A percentile compares a stretch with the other conserved stretches of the same genome.
phyloP scores from a whole-genome alignment of 2,113 vertebrate species.

The Sinocyclocheilus anophthalmus region DNA sequence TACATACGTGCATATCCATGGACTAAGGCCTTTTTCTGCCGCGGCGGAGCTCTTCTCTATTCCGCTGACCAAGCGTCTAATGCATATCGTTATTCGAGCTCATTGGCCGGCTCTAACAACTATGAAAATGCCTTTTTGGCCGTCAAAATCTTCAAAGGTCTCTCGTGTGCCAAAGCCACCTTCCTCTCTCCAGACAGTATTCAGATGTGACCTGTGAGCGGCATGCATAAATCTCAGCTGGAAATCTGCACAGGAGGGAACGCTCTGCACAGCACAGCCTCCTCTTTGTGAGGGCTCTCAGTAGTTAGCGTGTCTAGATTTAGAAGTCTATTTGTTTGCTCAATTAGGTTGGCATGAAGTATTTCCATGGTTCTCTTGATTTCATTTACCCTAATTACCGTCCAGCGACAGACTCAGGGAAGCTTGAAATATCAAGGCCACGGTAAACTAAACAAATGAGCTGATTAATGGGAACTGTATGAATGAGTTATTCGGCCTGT shows the following conservation, averaged over 20 bases:
- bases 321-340: conserved; percentile 35
- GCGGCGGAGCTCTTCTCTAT: background rate
- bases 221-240: conserved; percentile 57
- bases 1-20: background rate
- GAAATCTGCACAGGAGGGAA: conserved; percentile 32
- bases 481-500: conserved; percentile 29
- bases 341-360: conserved; percentile 15
- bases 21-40: background rate
- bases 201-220: conserved; percentile 58
- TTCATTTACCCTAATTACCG: conserved; percentile 66
- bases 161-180: conserved; percentile 44
- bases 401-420: conserved; percentile 39
- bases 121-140: conserved; percentile 51
- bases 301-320: background rate
- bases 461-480: conserved; percentile 61
- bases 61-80: conserved; percentile 28
- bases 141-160: conserved; percentile 55
- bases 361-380: conserved; percentile 47
- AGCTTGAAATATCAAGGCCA: conserved; percentile 58
- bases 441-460: conserved; percentile 62
- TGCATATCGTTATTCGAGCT: conserved; percentile 16
- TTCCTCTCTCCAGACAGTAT: conserved; percentile 60
- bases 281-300: background rate
- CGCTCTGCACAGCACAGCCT: conserved; percentile 3
- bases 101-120: conserved; percentile 5